A percentile compares a stretch with the other conserved stretches of the same genome.
phyloP scores from a whole-genome alignment of 2,888 invertebrate species.

The Sarcophaga rosellei region DNA sequence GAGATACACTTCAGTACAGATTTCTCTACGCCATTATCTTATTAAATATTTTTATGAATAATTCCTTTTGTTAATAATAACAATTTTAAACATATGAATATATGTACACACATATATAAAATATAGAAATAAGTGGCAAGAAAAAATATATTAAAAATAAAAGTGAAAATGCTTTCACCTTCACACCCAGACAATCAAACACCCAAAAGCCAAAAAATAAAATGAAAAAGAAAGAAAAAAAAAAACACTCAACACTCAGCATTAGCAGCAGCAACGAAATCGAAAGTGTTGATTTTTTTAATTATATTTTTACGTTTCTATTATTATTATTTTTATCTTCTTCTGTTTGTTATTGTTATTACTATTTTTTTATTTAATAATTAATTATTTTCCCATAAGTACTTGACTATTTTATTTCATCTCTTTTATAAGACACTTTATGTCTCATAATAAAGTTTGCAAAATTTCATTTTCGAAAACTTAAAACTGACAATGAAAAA shows the following conservation, averaged over 20 bases:
- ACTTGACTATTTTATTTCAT: conserved; percentile 4
- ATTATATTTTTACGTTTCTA: conserved; percentile 33
- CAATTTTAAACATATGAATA: no score
- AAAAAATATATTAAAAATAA: conserved; percentile 51
- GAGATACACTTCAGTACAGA: no score
- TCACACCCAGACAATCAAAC: conserved; percentile 60
- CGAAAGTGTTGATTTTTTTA: conserved; percentile 59
- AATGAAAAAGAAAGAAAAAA: not conserved
- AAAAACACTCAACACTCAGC: conserved; percentile 2
- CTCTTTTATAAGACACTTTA: not conserved
- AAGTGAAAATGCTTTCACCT: conserved; percentile 79
- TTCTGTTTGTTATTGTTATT: conserved; percentile 21
- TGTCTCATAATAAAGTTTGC: not conserved
- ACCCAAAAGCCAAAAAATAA: not conserved
- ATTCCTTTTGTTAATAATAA: no score
- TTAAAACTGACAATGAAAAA: conserved; percentile 45
- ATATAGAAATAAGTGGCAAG: not conserved
- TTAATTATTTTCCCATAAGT: conserved; percentile 25
- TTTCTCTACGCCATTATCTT: no score
- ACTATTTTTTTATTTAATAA: conserved; percentile 18
- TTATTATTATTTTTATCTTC: conserved; percentile 26
- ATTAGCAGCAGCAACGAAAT: conserved; percentile 48
- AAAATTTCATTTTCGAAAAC: conserved; percentile 34
- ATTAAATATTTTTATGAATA: no score
- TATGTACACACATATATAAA: no score